Percentiles rank a stretch among this genome's conserved stretches.
Evolutionary conservation across 1,140 invertebrate genomes (phyloP).

Genomic region (Leptestheria dahalacensis): DNA sequence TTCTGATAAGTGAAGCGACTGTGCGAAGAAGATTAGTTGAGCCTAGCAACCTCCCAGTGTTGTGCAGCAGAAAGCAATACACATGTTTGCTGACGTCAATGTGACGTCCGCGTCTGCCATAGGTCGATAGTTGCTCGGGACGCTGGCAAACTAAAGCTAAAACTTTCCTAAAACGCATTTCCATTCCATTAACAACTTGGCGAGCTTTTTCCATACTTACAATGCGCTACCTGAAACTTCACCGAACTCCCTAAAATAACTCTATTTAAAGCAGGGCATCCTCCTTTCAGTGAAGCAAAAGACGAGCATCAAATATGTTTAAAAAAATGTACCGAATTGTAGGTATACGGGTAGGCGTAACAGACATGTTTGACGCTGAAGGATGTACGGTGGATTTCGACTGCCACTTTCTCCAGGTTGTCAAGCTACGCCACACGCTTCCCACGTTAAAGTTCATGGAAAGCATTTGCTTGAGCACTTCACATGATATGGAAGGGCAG

Average conservation of each 20-base stretch:
- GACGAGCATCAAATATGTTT: neutral
- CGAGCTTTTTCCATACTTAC: neutral
- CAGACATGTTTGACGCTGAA: neutral
- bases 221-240: too few relatives aligned
- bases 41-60: neutral
- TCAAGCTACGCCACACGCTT: neutral
- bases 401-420: neutral
- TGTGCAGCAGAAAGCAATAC: neutral
- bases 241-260: too few relatives aligned
- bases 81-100: neutral
- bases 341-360: neutral
- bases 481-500: neutral
- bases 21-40: neutral
- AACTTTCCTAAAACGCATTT: neutral
- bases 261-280: neutral
- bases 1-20: too few relatives aligned
- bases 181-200: neutral
- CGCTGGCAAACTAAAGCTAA: neutral
- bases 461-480: neutral
- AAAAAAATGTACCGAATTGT: neutral
- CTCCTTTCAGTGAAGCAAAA: neutral
- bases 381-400: neutral
- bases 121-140: neutral
- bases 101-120: neutral
- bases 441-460: neutral